Base-by-base conservation (phyloP, 2,113 vertebrate genomes). In the Bettongia penicillata region DNA sequence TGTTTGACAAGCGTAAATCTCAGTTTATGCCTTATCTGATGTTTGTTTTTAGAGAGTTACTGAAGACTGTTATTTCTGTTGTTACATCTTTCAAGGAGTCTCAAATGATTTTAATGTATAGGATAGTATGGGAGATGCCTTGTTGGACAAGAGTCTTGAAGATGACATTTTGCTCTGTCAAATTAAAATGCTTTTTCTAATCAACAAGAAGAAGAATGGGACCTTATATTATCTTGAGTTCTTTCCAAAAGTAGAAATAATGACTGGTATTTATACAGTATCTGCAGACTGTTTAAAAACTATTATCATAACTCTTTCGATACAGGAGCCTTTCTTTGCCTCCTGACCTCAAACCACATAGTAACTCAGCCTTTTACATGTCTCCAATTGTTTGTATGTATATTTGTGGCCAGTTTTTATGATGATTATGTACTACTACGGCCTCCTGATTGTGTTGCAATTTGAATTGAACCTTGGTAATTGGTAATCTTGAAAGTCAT, bases 241-340 rank as follows among this genome's bases (percentile, higher is more conserved):
- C 37, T 6, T 91, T 94, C 92, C 43, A 93, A 91, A 95, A n/a
- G n/a, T n/a, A n/a, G n/a, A n/a, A n/a, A n/a, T n/a, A 91, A 77
- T 43, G 68, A 52, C 90, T 97, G 89, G 89, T 26, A 90, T 77
- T 94, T 91, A 52, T 12, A 50, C 93, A 94, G 51, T 89, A 93
- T 93, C 51, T 95, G 25, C 91, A 96, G 12, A 95, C 3, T 53
- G 47, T 96, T 96, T 93, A 53, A 95, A 95, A 90, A 92, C 51
- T 89, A 96, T 43, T 94, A 91, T 93, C 94, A 84, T 96, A 91
- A 53, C 84, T 91, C 96, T 92, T 51, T 93, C 95, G 96, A 96
- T 95, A 95, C 96, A 92, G 96, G 95, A 95, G 23, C 50, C 37
- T 91, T 51, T 94, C 61, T 96, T 10, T 61, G 28, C 26, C 51